Evolutionary conservation across 2,797 vertebrate genomes (phyloP).

Genomic region (Lepidocolaptes lacrymiger): DNA sequence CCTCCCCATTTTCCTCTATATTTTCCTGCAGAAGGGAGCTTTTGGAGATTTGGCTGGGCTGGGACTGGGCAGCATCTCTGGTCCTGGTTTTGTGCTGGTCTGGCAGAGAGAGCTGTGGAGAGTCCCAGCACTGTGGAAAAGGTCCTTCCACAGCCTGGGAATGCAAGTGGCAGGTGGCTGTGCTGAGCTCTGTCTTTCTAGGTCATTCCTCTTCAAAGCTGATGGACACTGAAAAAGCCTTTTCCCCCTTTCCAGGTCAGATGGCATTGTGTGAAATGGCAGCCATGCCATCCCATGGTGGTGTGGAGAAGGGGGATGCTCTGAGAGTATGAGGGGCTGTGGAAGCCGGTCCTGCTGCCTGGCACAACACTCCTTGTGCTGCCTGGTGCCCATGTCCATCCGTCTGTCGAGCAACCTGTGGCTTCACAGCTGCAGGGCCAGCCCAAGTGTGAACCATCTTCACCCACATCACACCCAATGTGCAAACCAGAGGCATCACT

Average conservation of each 20-base stretch:
- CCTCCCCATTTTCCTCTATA: constrained; percentile 31
- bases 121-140: fast-evolving
- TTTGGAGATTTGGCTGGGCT: background rate
- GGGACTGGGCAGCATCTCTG: background rate
- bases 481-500: background rate
- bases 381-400: fast-evolving
- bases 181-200: background rate
- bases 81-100: background rate
- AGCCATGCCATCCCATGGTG: fast-evolving
- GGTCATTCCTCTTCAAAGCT: background rate
- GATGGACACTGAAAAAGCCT: fast-evolving
- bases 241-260: background rate
- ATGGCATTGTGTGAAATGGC: fast-evolving
- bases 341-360: background rate
- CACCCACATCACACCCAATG: fast-evolving
- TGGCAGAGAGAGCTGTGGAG: background rate
- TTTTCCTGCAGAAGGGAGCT: background rate
- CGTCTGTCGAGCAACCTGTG: fast-evolving
- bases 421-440: background rate
- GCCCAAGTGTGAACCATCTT: fast-evolving
- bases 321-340: background rate
- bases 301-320: background rate
- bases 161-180: background rate
- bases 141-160: background rate
- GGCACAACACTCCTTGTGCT: background rate